Percentiles rank a stretch among this genome's conserved stretches.
Conservation (phyloP, 2,797 vertebrate species). For the Aotus griseimembra region DNA sequence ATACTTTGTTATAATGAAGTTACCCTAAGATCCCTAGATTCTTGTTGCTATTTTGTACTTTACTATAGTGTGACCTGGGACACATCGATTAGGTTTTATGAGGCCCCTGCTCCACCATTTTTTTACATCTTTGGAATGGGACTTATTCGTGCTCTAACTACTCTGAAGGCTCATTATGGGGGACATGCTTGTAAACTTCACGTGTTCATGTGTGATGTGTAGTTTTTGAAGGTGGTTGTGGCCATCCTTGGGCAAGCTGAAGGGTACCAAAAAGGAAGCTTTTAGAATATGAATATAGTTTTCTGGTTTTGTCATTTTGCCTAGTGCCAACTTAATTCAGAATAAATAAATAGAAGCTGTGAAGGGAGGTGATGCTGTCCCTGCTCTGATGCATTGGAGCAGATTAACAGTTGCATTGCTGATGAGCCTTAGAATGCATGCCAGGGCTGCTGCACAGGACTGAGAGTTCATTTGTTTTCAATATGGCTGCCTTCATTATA, state of each 20-base stretch:
- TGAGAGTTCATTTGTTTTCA: background rate
- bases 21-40: background rate
- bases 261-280: background rate
- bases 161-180: background rate
- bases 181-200: background rate
- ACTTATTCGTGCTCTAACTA: background rate
- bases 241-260: background rate
- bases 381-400: background rate
- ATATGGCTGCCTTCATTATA: background rate
- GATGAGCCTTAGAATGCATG: background rate
- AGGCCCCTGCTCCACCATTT: background rate
- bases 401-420: background rate
- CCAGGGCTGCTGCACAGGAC: background rate
- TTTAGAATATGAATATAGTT: background rate
- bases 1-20: background rate
- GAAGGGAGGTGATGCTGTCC: background rate
- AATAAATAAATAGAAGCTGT: background rate
- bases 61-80: slow-evolving; percentile 23
- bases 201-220: background rate
- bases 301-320: slow-evolving; percentile 38
- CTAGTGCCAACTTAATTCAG: background rate
- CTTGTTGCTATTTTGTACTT: slow-evolving; percentile 29
- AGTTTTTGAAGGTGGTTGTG: background rate
- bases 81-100: background rate
- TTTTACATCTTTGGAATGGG: background rate